Percentiles rank a stretch among this genome's conserved stretches.
These are phyloP conservation scores for Trissolcus brochymenae DNA, from an alignment of 2,888 invertebrate species.

Conservation along the genomic window DNA sequence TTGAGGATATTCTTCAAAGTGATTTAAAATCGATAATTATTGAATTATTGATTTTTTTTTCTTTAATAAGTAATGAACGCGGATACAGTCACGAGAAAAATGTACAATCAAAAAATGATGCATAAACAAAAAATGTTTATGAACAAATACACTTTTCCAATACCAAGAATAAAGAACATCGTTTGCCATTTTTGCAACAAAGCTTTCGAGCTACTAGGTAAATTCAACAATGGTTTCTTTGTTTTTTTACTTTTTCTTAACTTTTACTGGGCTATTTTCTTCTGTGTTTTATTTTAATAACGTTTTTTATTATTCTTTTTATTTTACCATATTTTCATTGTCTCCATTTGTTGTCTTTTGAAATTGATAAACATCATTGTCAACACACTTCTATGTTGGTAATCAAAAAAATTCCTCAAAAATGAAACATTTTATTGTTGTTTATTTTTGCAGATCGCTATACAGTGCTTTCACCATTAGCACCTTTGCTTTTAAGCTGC, in stretches of 20 bases:
- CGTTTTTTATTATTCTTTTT: neutral
- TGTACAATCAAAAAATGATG: no score
- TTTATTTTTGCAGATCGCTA: slow-evolving; percentile 10
- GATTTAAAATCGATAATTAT: no score
- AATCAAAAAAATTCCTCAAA: neutral
- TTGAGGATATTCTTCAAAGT: no score
- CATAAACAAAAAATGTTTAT: no score
- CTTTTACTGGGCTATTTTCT: neutral
- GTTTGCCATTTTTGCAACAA: neutral
- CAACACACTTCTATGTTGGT: neutral
- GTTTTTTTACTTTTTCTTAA: neutral
- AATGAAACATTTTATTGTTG: neutral
- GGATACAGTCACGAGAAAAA: no score
- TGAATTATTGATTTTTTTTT: no score
- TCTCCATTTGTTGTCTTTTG: neutral
- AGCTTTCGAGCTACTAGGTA: neutral
- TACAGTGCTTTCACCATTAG: neutral
- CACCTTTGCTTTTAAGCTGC: slow-evolving; percentile 19
- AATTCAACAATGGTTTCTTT: neutral
- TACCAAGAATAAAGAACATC: neutral
- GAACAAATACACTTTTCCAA: neutral
- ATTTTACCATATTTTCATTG: neutral
- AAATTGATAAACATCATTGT: no score
- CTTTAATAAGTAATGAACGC: no score
- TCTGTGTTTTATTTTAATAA: neutral